phyloP scores from a whole-genome alignment of 1,140 invertebrate species.

The Halotydeus destructor region DNA sequence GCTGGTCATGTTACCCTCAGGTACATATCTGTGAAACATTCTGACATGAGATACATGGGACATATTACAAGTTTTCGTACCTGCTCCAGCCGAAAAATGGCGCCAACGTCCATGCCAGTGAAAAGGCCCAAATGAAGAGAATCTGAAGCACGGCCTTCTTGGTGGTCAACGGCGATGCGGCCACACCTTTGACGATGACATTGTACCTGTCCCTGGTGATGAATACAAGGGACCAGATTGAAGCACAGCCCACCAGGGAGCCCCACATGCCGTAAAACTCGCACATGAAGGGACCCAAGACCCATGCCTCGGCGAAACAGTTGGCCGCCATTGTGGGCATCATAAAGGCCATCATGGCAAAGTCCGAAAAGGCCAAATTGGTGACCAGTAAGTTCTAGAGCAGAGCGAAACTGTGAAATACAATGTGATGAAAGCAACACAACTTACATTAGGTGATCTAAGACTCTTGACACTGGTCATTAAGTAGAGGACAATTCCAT shows the following conservation, averaged over 20 bases:
- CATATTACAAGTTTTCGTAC: slow-evolving; percentile 12
- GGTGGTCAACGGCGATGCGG: slow-evolving; percentile 43
- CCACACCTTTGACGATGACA: slow-evolving; percentile 57
- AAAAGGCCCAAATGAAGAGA: slow-evolving; percentile 42
- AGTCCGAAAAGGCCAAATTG: slow-evolving; percentile 67
- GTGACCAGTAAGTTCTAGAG: slow-evolving; percentile 59
- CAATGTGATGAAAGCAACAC: no score
- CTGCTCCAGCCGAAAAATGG: slow-evolving; percentile 51
- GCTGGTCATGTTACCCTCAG: slow-evolving; percentile 65
- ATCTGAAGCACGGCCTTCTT: slow-evolving; percentile 43
- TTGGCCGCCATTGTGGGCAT: slow-evolving; percentile 51
- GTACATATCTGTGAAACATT: slow-evolving; percentile 42
- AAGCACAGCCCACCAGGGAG: slow-evolving; percentile 51
- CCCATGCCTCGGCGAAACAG: slow-evolving; percentile 67
- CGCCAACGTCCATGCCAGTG: slow-evolving; percentile 40
- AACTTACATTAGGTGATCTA: slow-evolving; percentile 58
- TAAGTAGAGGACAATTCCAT: slow-evolving; percentile 65
- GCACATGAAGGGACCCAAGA: slow-evolving; percentile 45
- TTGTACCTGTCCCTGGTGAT: slow-evolving; percentile 63
- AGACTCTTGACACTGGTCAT: slow-evolving; percentile 51
- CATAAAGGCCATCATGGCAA: slow-evolving; percentile 64
- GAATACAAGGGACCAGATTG: slow-evolving; percentile 60
- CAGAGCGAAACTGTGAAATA: no score
- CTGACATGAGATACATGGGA: no score
- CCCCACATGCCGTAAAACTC: slow-evolving; percentile 55